Base-by-base conservation (phyloP, 2,797 vertebrate species). In the Tadarida brasiliensis region DNA sequence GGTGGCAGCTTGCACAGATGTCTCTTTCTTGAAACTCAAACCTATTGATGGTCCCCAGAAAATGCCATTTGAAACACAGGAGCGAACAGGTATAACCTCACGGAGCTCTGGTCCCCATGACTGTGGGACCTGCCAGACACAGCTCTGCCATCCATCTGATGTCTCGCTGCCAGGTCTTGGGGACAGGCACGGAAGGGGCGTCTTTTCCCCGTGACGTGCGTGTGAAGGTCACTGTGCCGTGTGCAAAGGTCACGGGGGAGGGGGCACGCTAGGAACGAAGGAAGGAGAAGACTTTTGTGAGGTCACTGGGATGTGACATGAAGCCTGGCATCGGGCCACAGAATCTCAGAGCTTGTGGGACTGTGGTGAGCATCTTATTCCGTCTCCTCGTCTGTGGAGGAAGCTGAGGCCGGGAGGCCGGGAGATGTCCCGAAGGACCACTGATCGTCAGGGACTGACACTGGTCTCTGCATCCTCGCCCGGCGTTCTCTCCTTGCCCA, bases 311-410 rank as follows among this genome's bases (percentile, higher is more conserved):
- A 84, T 56, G 22, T 65, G 22, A 14, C 7, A 3, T 35, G 49
- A 35, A 81, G 28, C 20, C 20, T 20, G 5, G 4, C 14, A 1
- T 17, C 82, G 35, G 24, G 19, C 8, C 24, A 51, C 6, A 39
- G 24, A 47, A 33, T 51, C 83, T 83, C 73, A 85, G 61, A 59
- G n/a, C 14, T 56, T 5, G 1, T 28, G 33, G 16, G 30, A 19
- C 28, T 33, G 54, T 56, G 39, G 30, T 54, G 94, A 97, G 35
- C 16, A 90, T 74, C 22, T n/a, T 39, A 33, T 14, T 24, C 3
- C 0, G 0, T 11, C 10, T 68, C 28, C 33, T 84, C 28, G 20
- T 33, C 93, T 16, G 71, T 11, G 56, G 39, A 59, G 61, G 9
- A 44, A 63, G 35, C 22, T 33, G 51, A 67, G 54, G 65, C 0